Evolutionary conservation across 2,888 invertebrate species (phyloP).

Genomic region (Barypeithes pellucidus): DNA sequence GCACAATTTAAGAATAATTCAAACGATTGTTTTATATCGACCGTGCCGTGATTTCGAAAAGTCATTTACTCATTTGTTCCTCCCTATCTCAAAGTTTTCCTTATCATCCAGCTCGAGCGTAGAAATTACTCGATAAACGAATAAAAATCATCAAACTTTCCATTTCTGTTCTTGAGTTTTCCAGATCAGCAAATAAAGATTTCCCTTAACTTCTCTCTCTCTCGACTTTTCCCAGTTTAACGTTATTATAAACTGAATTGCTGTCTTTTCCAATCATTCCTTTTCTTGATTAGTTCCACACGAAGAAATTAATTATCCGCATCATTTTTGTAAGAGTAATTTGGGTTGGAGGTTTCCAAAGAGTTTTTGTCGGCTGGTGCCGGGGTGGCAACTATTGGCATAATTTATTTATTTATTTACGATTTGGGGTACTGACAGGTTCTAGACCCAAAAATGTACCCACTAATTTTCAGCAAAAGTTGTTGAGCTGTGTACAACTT

Average conservation of each 20-base stretch:
- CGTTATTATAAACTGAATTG: slow-evolving; percentile 38
- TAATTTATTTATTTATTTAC: no score
- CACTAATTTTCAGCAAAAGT: no score
- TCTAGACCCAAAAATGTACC: no score
- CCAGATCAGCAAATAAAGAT: slow-evolving; percentile 43
- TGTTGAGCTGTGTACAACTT: no score
- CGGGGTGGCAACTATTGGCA: no score
- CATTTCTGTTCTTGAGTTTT: slow-evolving; percentile 46
- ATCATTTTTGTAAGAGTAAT: background rate
- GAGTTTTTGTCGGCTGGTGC: no score
- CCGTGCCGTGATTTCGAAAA: no score
- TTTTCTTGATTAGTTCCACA: slow-evolving; percentile 1
- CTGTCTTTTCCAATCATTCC: slow-evolving; percentile 43
- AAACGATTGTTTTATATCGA: no score
- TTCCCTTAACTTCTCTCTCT: slow-evolving; percentile 35
- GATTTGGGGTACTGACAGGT: no score
- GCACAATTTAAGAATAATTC: no score
- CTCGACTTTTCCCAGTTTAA: slow-evolving; percentile 36
- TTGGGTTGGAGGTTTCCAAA: no score
- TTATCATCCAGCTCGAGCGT: slow-evolving; percentile 6
- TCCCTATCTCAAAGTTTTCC: background rate
- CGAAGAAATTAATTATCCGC: background rate
- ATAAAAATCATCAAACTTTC: slow-evolving; percentile 31
- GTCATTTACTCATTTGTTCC: no score
- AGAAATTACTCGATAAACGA: slow-evolving; percentile 15